A percentile compares a stretch with the other conserved stretches of the same genome.
phyloP scores from a whole-genome alignment of 2,113 vertebrate species.

The Holacanthus passer region DNA sequence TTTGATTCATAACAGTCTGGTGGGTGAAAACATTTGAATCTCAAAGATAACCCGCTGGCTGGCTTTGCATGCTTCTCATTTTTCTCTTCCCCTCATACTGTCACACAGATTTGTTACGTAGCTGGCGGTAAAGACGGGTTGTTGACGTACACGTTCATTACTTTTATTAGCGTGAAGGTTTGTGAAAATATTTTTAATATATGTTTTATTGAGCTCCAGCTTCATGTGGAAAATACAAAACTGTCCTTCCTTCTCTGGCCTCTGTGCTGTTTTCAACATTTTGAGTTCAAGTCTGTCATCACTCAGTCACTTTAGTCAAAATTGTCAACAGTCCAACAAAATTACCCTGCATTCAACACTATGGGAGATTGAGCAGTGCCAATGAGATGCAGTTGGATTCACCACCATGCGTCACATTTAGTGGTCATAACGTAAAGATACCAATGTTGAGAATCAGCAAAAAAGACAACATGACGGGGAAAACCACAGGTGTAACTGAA shows the following conservation, averaged over 20 bases:
- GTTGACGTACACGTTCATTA: background rate
- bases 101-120: background rate
- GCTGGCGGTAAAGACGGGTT: background rate
- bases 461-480: background rate
- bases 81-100: background rate
- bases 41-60: constrained; percentile 4
- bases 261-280: background rate
- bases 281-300: background rate
- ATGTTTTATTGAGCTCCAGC: background rate
- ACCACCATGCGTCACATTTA: background rate
- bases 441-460: background rate
- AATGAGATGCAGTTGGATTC: background rate
- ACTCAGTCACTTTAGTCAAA: background rate
- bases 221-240: background rate
- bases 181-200: background rate
- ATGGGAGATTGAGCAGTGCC: no score
- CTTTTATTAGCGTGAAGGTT: background rate
- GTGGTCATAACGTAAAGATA: background rate
- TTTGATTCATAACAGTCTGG: constrained; percentile 30
- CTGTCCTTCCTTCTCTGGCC: background rate
- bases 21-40: constrained; percentile 22
- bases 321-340: background rate
- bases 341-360: background rate
- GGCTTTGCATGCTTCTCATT: background rate
- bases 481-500: background rate